Evolutionary conservation across 2,888 invertebrate genomes (phyloP), one percentile per base, ranked within the genome.

Genomic region (Acanthococcus lagerstroemiae): DNA sequence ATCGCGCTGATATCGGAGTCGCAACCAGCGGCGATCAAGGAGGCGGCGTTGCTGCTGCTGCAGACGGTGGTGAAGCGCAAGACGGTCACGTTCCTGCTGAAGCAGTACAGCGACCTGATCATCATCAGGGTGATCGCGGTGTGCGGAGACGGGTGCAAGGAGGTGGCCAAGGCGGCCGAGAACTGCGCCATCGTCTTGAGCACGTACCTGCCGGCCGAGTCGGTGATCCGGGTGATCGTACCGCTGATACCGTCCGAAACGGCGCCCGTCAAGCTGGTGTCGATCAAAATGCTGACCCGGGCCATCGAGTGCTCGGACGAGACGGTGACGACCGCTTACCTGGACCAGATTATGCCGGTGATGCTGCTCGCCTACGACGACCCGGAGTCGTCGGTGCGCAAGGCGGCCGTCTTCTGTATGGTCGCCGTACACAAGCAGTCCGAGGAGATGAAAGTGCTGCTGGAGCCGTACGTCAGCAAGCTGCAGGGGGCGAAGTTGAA

Each of bases 381-480:
- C 76, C 81, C 82, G 65, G 92, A 95, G 77, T 94, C 93, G 65
- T 86, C 90, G 70, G 93, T 97, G 25, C 83, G 97, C 57, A 97
- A 97, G 77, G 93, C 95, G 71, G 91, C 94, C 12, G 94, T 96
- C 17, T 95, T 97, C 79, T 95, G 95, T 74, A 92, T 97, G 85
- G 96, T 97, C 4, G 90, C 93, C 55, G 83, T 96, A 72, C 91
- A 96, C 73, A 83, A 88, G 74, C 86, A 87, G 45, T 85, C 94
- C 6, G 95, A 95, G 0, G 92, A 94, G 74, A 65, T 65, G 25
- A 60, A 68, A 56, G 89, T 88, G 25, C 81, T 84, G 45, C 82
- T 95, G 76, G 82, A 84, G 73, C 90, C 91, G 3, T 89, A 91
- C 75, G 82, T 95, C 68, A 81, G 82, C 48, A 83, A 84, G 52